Conservation (phyloP, 1,140 invertebrate genomes). For the Drosophila baimaii region DNA sequence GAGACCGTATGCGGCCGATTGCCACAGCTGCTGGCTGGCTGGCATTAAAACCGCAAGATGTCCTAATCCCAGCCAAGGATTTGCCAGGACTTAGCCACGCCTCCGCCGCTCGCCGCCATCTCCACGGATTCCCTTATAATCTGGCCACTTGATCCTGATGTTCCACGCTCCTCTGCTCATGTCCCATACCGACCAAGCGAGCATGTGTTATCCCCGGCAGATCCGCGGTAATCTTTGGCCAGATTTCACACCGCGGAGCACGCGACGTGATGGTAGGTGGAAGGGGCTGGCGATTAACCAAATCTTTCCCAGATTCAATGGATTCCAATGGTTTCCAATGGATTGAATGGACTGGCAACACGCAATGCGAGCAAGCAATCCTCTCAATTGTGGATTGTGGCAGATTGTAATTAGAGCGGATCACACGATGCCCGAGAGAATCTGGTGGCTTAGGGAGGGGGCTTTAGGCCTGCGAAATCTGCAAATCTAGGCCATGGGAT, state of each 20-base stretch:
- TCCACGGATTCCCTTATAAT: conserved; percentile 22
- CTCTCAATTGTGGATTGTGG: conserved; percentile 72
- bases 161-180: background rate
- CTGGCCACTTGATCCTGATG: conserved; percentile 36
- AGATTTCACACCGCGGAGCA: conserved; percentile 58
- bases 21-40: conserved; percentile 31
- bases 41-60: conserved; percentile 74
- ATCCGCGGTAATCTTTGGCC: conserved; percentile 59
- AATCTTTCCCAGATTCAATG: conserved; percentile 33
- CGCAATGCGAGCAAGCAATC: conserved; percentile 41
- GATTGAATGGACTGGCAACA: conserved; percentile 19
- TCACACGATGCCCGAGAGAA: conserved; percentile 16
- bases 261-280: conserved; percentile 32
- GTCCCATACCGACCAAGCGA: conserved; percentile 2
- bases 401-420: conserved; percentile 78
- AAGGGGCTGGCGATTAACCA: conserved; percentile 43
- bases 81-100: conserved; percentile 60
- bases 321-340: conserved; percentile 25
- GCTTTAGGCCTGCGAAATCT: background rate
- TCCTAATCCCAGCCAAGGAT: conserved; percentile 66
- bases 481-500: conserved; percentile 28
- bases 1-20: background rate
- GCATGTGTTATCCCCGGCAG: conserved; percentile 35
- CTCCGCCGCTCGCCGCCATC: conserved; percentile 20
- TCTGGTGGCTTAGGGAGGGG: conserved; percentile 4